Evolutionary conservation across 2,888 invertebrate species (phyloP), one percentile per base, ranked within the genome.

Genomic region (Polyploca ridens): DNA sequence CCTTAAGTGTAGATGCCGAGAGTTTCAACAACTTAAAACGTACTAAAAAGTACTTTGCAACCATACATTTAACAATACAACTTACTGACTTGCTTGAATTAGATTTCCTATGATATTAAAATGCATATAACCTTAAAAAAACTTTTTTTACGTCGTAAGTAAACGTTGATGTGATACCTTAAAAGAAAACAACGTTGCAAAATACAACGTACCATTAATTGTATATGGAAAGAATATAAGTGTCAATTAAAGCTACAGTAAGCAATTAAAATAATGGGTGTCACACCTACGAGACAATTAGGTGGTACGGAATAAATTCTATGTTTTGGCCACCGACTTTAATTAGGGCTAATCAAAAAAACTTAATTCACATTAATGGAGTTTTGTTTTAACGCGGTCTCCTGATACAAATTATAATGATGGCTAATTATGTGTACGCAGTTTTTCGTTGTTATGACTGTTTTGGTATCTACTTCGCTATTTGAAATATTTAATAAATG

Each of bases 271-370:
- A 91, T 94, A 94, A 94, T 94, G 85, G 89, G 84, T 80, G 93
- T 94, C 93, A 92, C 93, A 93, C 93, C 93, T 93, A 91, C 88
- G 83, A 90, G 87, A 93, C 93, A 92, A 93, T 93, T 93, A 92
- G 86, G 84, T 79, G 79, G 84, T 79, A 82, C 82, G 85, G 85
- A 90, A 76, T 85, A 90, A 93, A 91, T 90, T 90, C 88, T 85
- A 91, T 82, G 84, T 84, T 85, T 84, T 78, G 79, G 81, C 77
- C 72, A 74, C 73, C 71, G 75, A 69, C 69, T 75, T 81, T 85
- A 84, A 85, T 85, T 82, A 85, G 82, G 74, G 74, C 77, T 85
- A 84, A 85, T 85, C 83, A 86, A 85, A 85, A 84, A 84, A 84
- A 82, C 76, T 81, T 82, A 83, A 85, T 85, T 77, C 68, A 75